Percentiles rank a stretch among this genome's conserved stretches.
These are phyloP conservation scores for Tragelaphus strepsiceros DNA, from an alignment of 2,113 vertebrate species.

Conservation along the genomic window DNA sequence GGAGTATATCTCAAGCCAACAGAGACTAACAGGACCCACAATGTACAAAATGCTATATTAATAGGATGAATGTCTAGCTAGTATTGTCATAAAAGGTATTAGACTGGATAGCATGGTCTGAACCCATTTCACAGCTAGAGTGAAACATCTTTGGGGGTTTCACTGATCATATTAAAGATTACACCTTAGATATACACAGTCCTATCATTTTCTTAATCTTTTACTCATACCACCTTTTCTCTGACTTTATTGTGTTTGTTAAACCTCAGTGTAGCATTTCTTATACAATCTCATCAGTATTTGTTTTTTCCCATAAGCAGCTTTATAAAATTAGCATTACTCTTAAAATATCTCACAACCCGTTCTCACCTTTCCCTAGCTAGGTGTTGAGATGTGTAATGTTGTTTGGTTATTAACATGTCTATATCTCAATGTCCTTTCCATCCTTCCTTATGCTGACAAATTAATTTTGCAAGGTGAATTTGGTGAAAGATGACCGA, in stretches of 20 bases:
- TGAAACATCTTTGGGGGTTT: not conserved
- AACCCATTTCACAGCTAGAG: not conserved
- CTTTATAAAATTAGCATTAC: not conserved
- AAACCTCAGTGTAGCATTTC: not conserved
- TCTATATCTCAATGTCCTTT: not conserved
- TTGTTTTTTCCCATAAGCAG: not conserved
- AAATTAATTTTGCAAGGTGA: conserved; percentile 30
- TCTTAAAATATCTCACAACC: not conserved
- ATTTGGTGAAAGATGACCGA: not conserved
- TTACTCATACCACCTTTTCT: not conserved
- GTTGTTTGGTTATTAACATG: not conserved
- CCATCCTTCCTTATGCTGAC: not conserved
- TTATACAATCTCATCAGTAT: not conserved
- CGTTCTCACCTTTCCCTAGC: not conserved
- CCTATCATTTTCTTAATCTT: conserved; percentile 1
- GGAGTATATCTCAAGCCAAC: not conserved
- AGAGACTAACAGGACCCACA: not conserved
- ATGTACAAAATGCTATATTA: not conserved
- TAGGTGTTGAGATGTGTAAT: not conserved
- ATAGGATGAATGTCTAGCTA: not conserved
- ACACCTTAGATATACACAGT: not conserved
- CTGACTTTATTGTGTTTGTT: not conserved
- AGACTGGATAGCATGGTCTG: not conserved
- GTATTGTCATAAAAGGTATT: not conserved
- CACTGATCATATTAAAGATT: not conserved